phyloP scores from a whole-genome alignment of 2,888 invertebrate species.

The Caenorhabditis zanzibari region DNA sequence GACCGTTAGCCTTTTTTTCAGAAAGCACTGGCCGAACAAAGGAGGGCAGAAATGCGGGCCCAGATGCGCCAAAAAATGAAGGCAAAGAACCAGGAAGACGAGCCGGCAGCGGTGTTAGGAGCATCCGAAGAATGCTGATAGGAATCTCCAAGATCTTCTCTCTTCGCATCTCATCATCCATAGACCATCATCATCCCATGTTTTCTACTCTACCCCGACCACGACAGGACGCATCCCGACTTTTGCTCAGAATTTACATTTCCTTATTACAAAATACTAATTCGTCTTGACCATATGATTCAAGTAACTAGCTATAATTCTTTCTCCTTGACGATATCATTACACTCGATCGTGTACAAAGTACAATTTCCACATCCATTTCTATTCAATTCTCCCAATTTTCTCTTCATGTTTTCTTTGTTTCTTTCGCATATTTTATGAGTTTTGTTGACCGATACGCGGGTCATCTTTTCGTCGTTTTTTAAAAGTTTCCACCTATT shows the following conservation, averaged over 20 bases:
- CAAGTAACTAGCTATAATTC: slow-evolving; percentile 8
- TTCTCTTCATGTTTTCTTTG: background rate
- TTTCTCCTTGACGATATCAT: slow-evolving; percentile 43
- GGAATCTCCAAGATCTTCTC: background rate
- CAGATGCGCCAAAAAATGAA: slow-evolving; percentile 64
- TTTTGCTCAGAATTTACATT: slow-evolving; percentile 40
- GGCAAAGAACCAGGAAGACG: slow-evolving; percentile 37
- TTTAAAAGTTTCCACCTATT: slow-evolving; percentile 9
- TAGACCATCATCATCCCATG: background rate
- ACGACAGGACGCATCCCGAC: slow-evolving; percentile 26
- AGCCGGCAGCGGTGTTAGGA: slow-evolving; percentile 12
- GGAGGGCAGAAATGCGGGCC: slow-evolving; percentile 60
- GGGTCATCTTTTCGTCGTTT: slow-evolving; percentile 40
- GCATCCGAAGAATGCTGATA: slow-evolving; percentile 43
- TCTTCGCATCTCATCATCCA: slow-evolving; percentile 17
- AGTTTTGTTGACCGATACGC: slow-evolving; percentile 46
- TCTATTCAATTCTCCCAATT: slow-evolving; percentile 7
- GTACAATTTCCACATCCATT: slow-evolving; percentile 22
- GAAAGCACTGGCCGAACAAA: slow-evolving; percentile 58
- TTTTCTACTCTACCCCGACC: slow-evolving; percentile 26
- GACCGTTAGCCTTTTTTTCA: slow-evolving; percentile 24
- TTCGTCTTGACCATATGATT: slow-evolving; percentile 31
- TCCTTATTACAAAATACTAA: slow-evolving; percentile 16
- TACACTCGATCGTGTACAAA: slow-evolving; percentile 41
- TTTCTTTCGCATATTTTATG: slow-evolving; percentile 35